These are phyloP conservation scores for Empidonax alnorum DNA, from an alignment of 2,113 vertebrate genomes.

Conservation along the genomic window DNA sequence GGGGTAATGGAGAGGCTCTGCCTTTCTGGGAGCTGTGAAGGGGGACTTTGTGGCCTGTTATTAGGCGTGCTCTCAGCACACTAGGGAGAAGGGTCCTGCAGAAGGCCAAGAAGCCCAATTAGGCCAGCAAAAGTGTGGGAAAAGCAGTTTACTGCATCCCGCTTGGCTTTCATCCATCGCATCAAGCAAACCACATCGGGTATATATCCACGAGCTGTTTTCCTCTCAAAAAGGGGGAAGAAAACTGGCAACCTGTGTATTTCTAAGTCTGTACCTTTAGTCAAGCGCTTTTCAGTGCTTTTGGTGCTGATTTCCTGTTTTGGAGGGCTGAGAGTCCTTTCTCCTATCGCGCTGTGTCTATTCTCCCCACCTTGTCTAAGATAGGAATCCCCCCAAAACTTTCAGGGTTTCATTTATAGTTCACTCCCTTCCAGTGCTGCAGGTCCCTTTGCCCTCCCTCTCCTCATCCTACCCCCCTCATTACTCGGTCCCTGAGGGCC, in stretches of 20 bases:
- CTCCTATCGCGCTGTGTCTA: rapidly evolving
- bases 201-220: not conserved
- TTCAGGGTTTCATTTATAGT: not conserved
- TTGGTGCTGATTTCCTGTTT: not conserved
- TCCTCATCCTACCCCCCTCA: not conserved
- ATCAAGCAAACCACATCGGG: rapidly evolving
- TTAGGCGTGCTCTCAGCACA: slow-evolving; percentile 52
- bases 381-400: not conserved
- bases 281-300: not conserved
- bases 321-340: not conserved
- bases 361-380: rapidly evolving
- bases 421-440: rapidly evolving
- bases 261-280: not conserved
- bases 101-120: slow-evolving; percentile 67
- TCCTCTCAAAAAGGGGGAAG: not conserved
- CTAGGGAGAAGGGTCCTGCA: slow-evolving; percentile 70
- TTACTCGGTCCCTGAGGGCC: not conserved
- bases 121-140: not conserved
- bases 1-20: slow-evolving; percentile 47
- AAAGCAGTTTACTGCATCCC: not conserved
- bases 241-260: not conserved
- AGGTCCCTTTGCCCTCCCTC: not conserved
- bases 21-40: slow-evolving; percentile 18
- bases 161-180: not conserved
- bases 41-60: slow-evolving; percentile 54